phyloP scores from a whole-genome alignment of 2,113 vertebrate species.

The Perca fluviatilis region DNA sequence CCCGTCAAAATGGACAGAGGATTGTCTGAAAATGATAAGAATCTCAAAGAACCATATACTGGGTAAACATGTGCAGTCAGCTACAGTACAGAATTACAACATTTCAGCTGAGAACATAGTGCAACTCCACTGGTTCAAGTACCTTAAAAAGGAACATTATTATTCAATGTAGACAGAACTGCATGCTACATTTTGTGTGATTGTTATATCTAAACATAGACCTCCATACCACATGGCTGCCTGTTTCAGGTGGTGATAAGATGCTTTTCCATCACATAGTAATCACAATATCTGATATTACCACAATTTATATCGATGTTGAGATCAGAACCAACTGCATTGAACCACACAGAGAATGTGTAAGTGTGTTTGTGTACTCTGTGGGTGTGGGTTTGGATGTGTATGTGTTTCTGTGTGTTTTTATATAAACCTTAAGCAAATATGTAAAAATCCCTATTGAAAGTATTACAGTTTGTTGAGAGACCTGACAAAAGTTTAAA shows the following conservation, averaged over 20 bases:
- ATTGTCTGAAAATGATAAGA: conserved; percentile 33
- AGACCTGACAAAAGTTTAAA: background rate
- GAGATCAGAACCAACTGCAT: background rate
- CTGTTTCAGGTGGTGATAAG: background rate
- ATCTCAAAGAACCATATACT: conserved; percentile 5
- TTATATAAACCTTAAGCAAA: conserved; percentile 9
- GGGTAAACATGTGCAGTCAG: background rate
- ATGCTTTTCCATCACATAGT: background rate
- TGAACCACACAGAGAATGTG: background rate
- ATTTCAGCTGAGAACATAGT: background rate
- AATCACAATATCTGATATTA: background rate
- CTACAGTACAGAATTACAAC: background rate
- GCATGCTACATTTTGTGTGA: background rate
- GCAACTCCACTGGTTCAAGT: background rate
- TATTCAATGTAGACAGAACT: background rate
- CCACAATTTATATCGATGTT: background rate
- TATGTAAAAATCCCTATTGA: background rate
- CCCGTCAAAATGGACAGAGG: conserved; percentile 12
- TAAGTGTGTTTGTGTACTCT: background rate
- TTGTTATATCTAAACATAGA: background rate
- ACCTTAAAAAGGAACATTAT: background rate
- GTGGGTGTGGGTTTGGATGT: background rate
- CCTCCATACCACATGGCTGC: background rate
- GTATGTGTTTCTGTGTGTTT: background rate
- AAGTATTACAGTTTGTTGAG: background rate